Evolutionary conservation across 2,113 vertebrate species (phyloP), one percentile per base, ranked within the genome.

Genomic region (Solenodon paradoxus): DNA sequence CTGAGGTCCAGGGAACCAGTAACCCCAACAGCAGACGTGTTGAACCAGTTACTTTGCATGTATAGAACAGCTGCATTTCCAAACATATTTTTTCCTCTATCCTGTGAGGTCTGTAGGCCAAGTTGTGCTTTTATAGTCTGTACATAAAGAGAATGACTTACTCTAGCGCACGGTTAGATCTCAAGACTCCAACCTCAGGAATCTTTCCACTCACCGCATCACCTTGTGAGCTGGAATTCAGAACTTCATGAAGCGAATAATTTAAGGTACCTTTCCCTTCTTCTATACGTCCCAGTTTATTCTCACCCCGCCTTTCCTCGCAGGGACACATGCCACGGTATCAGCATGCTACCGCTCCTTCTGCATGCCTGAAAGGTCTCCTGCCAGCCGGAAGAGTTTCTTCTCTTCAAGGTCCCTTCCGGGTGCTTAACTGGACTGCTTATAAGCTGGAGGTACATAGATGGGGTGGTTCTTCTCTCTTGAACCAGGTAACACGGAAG

Each of bases 321-420:
- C 45, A 28, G 45, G 86, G 82, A 71, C 78, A 35, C 1, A 32
- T 5, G 75, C 26, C 24, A 26, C 45, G 4, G 15, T 16, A n/a
- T 7, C 1, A 4, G 53, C 55, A 35, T 1, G 78, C 24, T 45
- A 11, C 45, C 24, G 2, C 42, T 45, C 51, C 15, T 16, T 35
- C 32, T 75, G 40, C 84, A 10, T 96, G 98, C 97, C 98, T 24
- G 90, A 35, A 79, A 97, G 89, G 28, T 97, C 96, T 66, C 84
- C 78, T 13, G 96, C 69, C 68, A 96, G 74, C 22, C 28, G 82
- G 91, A 91, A 95, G 66, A 98, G 75, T 40, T 93, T 90, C 61
- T 86, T 93, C 64, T 96, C 88, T 30, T 77, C 64, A 35, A 2
- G 69, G 79, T 75, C 64, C 88, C 78, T 47, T 72, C 77, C 42